Conservation (phyloP, 2,113 vertebrate genomes). For the Nothocercus nigrocapillus region DNA sequence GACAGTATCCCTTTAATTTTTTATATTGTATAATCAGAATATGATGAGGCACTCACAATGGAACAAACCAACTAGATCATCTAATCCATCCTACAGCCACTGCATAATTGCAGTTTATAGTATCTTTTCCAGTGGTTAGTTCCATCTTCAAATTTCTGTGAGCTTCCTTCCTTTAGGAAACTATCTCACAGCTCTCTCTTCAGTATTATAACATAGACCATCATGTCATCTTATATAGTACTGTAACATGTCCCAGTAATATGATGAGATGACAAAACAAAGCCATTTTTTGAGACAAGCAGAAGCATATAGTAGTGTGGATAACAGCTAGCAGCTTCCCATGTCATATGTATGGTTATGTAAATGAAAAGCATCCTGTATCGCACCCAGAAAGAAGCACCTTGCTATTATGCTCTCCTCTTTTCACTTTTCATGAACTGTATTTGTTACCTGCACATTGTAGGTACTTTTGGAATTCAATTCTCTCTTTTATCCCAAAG, state of each 20-base stretch:
- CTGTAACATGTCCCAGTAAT: conserved; percentile 22
- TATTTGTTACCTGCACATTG: neutral
- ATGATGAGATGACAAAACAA: conserved; percentile 8
- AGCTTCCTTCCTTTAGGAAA: conserved; percentile 18
- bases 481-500: neutral
- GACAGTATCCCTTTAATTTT: conserved; percentile 30
- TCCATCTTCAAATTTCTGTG: neutral
- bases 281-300: neutral
- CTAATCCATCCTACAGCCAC: neutral
- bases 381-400: neutral
- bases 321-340: neutral
- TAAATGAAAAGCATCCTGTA: neutral
- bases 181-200: neutral
- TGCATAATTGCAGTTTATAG: neutral
- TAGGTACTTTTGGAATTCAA: neutral
- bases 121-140: neutral
- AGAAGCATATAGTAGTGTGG: neutral
- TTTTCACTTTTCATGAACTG: neutral
- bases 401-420: neutral
- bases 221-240: neutral
- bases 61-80: neutral
- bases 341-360: neutral
- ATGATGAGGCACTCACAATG: neutral
- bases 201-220: neutral
- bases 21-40: neutral